phyloP scores from a whole-genome alignment of 1,140 invertebrate genomes.

The Sitobion miscanthi region DNA sequence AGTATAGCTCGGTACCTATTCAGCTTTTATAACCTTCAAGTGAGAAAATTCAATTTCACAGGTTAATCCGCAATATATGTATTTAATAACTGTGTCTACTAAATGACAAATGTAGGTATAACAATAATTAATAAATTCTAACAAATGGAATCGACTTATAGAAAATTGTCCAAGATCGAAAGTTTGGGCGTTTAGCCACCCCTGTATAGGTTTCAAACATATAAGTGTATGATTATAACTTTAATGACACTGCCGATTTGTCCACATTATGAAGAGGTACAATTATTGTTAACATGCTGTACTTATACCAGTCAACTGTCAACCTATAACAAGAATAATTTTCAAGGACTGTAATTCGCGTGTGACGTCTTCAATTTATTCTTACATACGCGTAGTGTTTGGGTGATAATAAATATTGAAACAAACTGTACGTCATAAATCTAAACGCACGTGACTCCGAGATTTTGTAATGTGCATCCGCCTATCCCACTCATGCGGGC shows the following conservation, averaged over 20 bases:
- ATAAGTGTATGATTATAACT: neutral
- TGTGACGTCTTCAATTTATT: neutral
- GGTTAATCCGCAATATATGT: too few relatives aligned
- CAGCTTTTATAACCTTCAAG: too few relatives aligned
- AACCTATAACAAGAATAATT: neutral
- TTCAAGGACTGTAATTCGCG: neutral
- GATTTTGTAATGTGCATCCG: neutral
- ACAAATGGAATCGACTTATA: too few relatives aligned
- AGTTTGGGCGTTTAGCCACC: too few relatives aligned
- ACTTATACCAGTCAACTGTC: too few relatives aligned
- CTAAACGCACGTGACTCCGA: neutral
- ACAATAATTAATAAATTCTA: too few relatives aligned
- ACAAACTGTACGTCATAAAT: conserved; percentile 4
- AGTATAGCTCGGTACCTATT: too few relatives aligned
- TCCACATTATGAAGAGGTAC: neutral
- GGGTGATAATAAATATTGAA: neutral
- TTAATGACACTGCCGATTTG: neutral
- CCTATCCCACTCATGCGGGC: neutral
- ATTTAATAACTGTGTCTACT: too few relatives aligned
- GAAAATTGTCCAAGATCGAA: too few relatives aligned
- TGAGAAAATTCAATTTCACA: too few relatives aligned
- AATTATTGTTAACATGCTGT: neutral
- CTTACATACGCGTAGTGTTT: neutral
- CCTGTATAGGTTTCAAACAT: too few relatives aligned
- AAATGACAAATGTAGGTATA: too few relatives aligned